Evolutionary conservation across 2,113 vertebrate genomes (phyloP).

Genomic region (Enhydra lutris): DNA sequence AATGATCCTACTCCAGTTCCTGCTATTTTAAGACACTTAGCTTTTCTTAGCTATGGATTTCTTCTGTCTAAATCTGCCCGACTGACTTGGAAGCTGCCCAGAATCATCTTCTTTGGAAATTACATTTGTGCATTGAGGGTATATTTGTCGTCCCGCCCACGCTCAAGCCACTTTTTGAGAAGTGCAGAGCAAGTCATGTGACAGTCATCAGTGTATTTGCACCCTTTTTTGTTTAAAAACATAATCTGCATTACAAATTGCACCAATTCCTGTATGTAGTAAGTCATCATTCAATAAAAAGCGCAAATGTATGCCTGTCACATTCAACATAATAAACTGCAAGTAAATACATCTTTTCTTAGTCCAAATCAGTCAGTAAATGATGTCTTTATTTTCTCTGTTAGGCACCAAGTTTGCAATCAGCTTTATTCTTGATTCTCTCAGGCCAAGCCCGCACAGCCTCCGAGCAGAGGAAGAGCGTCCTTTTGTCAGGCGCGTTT

Average conservation of each 20-base stretch:
- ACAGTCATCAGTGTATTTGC: slow-evolving; percentile 79
- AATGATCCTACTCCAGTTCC: slow-evolving; percentile 71
- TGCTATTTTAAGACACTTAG: slow-evolving; percentile 73
- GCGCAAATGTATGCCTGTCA: slow-evolving; percentile 80
- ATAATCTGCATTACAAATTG: slow-evolving; percentile 81
- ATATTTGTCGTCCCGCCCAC: slow-evolving; percentile 73
- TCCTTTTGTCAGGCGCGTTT: background rate
- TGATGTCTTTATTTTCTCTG: slow-evolving; percentile 78
- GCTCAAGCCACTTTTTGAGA: slow-evolving; percentile 75
- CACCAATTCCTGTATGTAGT: slow-evolving; percentile 76
- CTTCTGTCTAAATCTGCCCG: slow-evolving; percentile 77
- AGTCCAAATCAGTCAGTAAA: slow-evolving; percentile 78
- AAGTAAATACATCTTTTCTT: slow-evolving; percentile 80
- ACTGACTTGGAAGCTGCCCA: slow-evolving; percentile 76
- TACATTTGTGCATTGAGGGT: slow-evolving; percentile 75
- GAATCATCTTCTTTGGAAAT: slow-evolving; percentile 75
- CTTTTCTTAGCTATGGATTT: slow-evolving; percentile 78
- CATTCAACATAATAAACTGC: slow-evolving; percentile 79
- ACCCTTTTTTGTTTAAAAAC: slow-evolving; percentile 80
- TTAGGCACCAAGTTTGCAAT: slow-evolving; percentile 76
- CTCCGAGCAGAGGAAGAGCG: background rate
- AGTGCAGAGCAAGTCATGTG: slow-evolving; percentile 73
- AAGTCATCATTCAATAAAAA: slow-evolving; percentile 80
- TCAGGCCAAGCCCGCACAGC: slow-evolving; percentile 68
- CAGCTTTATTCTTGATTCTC: slow-evolving; percentile 73